Evolutionary conservation across 35 echinoderm and acorn worm species (phyloP).

Genomic region (Hemicentrotus pulcherrimus): DNA sequence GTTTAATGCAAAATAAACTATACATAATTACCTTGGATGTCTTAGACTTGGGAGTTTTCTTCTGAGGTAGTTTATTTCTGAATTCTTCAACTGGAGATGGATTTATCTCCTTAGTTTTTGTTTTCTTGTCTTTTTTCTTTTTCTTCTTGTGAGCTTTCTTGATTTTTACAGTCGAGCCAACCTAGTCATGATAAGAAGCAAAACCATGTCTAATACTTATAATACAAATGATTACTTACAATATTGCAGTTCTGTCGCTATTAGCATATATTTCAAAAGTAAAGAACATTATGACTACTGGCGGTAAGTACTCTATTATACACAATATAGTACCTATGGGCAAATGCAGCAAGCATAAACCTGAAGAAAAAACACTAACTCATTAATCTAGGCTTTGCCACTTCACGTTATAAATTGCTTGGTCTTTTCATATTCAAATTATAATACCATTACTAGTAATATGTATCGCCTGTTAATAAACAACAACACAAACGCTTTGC

Average conservation of each 20-base stretch:
- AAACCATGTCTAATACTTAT: not conserved
- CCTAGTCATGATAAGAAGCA: not conserved
- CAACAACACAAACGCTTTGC: too few species aligned
- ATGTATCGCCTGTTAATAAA: too few species aligned
- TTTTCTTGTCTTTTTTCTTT: not conserved
- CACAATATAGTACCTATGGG: too few species aligned
- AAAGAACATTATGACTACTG: not conserved
- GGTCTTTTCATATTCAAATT: too few species aligned
- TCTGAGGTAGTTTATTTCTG: not conserved
- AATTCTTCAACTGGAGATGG: not conserved
- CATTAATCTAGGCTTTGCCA: too few species aligned
- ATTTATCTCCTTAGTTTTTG: not conserved
- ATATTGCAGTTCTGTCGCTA: not conserved
- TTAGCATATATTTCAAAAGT: not conserved
- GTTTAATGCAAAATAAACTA: too few species aligned
- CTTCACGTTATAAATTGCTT: too few species aligned
- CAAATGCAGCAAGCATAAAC: not conserved
- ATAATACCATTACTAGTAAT: too few species aligned
- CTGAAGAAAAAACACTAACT: too few species aligned
- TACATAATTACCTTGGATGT: not conserved
- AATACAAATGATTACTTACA: not conserved
- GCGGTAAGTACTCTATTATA: too few species aligned
- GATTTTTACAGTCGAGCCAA: not conserved
- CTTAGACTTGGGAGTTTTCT: not conserved
- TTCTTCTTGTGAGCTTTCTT: not conserved